Conservation (phyloP, 2,113 vertebrate genomes). For the Phylloscopus whistleri region DNA sequence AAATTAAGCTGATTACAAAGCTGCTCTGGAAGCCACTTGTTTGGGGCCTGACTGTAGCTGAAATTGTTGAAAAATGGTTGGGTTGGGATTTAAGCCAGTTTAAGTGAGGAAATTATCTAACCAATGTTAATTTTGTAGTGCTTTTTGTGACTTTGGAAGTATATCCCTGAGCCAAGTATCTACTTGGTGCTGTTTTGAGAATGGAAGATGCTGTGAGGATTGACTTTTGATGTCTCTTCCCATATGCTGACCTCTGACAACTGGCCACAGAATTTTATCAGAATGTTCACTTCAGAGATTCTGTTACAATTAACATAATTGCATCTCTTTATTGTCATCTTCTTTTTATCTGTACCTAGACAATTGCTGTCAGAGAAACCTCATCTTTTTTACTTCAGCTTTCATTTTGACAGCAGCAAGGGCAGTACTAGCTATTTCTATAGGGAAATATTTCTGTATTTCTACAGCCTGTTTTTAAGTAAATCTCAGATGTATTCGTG, state of each 20-base stretch:
- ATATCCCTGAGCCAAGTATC: background rate
- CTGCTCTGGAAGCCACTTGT: background rate
- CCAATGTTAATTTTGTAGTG: background rate
- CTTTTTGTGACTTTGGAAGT: background rate
- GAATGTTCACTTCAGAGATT: background rate
- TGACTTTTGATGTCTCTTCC: background rate
- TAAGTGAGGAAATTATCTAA: background rate
- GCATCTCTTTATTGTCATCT: background rate
- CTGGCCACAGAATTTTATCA: background rate
- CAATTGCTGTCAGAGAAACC: background rate
- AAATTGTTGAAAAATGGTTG: background rate
- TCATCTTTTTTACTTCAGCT: slow-evolving; percentile 3
- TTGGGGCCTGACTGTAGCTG: background rate
- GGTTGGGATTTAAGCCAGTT: background rate
- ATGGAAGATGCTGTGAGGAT: background rate
- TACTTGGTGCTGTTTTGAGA: background rate
- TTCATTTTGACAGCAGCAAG: background rate
- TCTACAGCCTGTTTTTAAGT: slow-evolving; percentile 2
- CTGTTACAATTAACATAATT: background rate
- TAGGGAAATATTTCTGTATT: background rate
- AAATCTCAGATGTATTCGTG: background rate
- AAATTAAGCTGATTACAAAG: background rate
- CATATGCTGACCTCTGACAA: background rate
- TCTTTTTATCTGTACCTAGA: background rate
- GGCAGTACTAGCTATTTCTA: background rate